Percentiles rank a stretch among this genome's conserved stretches.
Evolutionary conservation across 1,140 invertebrate species (phyloP).

Genomic region (Globodera rostochiensis): DNA sequence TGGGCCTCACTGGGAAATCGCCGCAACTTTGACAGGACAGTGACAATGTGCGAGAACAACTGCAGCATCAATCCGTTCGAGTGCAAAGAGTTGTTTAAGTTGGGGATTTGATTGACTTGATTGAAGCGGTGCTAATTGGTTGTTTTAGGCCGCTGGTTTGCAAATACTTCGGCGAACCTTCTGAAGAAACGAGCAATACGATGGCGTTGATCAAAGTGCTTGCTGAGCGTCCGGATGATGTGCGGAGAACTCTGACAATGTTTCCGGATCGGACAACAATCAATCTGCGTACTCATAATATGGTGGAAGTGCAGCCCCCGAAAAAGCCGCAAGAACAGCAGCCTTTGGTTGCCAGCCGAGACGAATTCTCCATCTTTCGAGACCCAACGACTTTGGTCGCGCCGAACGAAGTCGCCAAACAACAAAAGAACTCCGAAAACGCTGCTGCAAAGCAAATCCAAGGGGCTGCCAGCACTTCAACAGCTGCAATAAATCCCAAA

Average conservation of each 20-base stretch:
- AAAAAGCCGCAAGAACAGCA: neutral
- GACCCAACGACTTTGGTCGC: constrained; percentile 2
- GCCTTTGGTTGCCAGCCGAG: neutral
- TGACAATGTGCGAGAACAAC: constrained; percentile 25
- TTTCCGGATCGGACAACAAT: neutral
- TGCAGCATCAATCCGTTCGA: constrained; percentile 4
- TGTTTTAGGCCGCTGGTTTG: neutral
- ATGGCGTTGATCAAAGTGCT: constrained; percentile 9
- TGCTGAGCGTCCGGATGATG: neutral
- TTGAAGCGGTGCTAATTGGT: neutral
- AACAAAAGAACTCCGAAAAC: neutral
- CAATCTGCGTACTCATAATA: neutral
- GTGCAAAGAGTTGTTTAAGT: constrained; percentile 18
- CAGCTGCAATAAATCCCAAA: no score
- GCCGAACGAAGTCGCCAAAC: no score
- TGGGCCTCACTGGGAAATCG: constrained; percentile 27
- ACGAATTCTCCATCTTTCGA: constrained; percentile 18
- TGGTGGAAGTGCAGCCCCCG: neutral
- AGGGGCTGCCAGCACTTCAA: no score
- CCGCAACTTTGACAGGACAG: constrained; percentile 14
- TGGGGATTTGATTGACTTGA: neutral
- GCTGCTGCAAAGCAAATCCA: neutral
- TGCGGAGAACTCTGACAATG: neutral
- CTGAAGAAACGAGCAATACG: neutral
- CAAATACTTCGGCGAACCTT: constrained; percentile 3